Conservation (phyloP, 2,888 invertebrate species). For the Caenorhabditis sp. region DNA sequence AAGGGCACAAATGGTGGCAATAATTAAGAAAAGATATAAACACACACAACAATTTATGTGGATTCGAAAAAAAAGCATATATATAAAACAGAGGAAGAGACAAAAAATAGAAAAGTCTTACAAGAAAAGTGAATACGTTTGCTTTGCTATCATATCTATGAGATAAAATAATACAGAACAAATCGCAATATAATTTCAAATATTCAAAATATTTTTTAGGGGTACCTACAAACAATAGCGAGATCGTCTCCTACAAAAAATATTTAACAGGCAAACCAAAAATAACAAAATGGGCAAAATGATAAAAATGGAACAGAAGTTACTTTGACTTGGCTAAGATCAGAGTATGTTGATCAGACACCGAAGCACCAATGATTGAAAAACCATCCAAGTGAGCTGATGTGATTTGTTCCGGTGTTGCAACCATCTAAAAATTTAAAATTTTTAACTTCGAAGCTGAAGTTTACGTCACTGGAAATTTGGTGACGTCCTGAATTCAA, state of each 20-base stretch:
- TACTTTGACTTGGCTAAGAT: slow-evolving; percentile 52
- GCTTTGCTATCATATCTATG: background rate
- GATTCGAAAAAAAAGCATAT: background rate
- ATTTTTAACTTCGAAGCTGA: background rate
- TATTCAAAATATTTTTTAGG: background rate
- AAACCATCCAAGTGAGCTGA: slow-evolving; percentile 66
- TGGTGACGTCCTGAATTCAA: too few relatives aligned
- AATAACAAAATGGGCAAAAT: slow-evolving; percentile 6
- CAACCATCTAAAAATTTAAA: slow-evolving; percentile 50
- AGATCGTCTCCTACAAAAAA: slow-evolving; percentile 1
- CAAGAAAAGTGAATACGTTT: background rate
- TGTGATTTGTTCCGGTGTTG: slow-evolving; percentile 56
- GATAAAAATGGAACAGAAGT: background rate
- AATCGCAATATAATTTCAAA: background rate
- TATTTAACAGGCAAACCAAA: background rate
- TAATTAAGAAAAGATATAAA: background rate
- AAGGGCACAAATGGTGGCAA: background rate
- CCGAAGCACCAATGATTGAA: slow-evolving; percentile 59
- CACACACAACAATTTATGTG: too few relatives aligned
- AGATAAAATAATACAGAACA: too few relatives aligned
- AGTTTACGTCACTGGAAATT: too few relatives aligned
- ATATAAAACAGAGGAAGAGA: slow-evolving; percentile 24
- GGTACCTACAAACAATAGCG: background rate
- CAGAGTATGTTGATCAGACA: slow-evolving; percentile 68
- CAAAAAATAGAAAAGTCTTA: slow-evolving; percentile 11